Conservation (phyloP, 2,888 invertebrate species). For the Morpho deidamia region DNA sequence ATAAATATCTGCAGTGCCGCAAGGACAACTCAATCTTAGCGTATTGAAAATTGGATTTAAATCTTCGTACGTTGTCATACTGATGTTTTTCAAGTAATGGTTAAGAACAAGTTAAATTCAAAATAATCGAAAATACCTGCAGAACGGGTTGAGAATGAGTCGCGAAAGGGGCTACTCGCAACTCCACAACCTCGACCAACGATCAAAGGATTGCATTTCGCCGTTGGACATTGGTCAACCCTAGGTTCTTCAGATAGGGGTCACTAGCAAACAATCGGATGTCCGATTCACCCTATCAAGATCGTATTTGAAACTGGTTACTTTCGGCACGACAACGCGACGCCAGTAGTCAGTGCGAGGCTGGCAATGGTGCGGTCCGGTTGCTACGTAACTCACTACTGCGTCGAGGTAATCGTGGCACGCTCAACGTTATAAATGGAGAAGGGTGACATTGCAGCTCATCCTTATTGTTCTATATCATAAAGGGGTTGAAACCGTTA, state of each 20-base stretch:
- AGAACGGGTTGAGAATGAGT: constrained; percentile 57
- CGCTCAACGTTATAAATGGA: constrained; percentile 49
- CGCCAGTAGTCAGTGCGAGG: constrained; percentile 35
- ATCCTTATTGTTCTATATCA: constrained; percentile 53
- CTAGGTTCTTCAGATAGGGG: constrained; percentile 42
- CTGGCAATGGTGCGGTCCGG: constrained; percentile 66
- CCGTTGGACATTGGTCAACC: constrained; percentile 58
- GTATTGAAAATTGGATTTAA: not conserved
- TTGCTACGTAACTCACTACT: constrained; percentile 67
- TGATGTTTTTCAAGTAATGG: constrained; percentile 38
- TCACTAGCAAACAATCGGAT: constrained; percentile 63
- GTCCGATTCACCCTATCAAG: constrained; percentile 51
- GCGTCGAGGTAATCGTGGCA: constrained; percentile 40
- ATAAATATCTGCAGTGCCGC: not conserved
- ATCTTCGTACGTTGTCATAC: not conserved
- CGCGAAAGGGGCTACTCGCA: constrained; percentile 54
- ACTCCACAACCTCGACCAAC: constrained; percentile 54
- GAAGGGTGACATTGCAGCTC: constrained; percentile 70
- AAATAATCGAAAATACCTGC: constrained; percentile 62
- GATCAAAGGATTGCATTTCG: constrained; percentile 65
- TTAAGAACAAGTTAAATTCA: constrained; percentile 42
- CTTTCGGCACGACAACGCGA: constrained; percentile 32
- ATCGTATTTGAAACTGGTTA: constrained; percentile 44
- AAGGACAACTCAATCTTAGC: not conserved
- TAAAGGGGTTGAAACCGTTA: constrained; percentile 49